Conservation (phyloP, 1,140 invertebrate genomes). For the Pogonomyrmex californicus region DNA sequence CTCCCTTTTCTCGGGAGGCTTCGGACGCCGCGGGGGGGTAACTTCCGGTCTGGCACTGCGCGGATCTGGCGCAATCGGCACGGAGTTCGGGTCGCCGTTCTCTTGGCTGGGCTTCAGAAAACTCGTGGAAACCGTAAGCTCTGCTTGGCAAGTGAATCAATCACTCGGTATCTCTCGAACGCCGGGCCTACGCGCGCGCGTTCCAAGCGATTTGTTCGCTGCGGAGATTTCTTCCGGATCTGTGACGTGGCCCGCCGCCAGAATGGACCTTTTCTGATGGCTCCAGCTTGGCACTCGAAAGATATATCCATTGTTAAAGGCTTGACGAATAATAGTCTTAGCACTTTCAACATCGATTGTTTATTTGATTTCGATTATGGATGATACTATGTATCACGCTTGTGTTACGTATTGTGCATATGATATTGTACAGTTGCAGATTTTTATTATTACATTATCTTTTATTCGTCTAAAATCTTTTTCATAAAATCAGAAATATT, state of each 20-base stretch:
- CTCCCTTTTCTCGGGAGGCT: neutral
- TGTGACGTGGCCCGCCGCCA: constrained; percentile 81
- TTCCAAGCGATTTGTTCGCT: constrained; percentile 77
- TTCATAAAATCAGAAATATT: neutral
- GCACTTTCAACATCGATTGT: constrained; percentile 16
- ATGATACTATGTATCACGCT: neutral
- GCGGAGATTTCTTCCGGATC: constrained; percentile 75
- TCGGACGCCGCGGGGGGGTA: constrained; percentile 66
- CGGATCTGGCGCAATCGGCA: constrained; percentile 74
- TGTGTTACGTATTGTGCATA: neutral
- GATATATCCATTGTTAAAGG: constrained; percentile 43
- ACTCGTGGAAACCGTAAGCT: constrained; percentile 80
- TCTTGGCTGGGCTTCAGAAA: constrained; percentile 83
- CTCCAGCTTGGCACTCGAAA: constrained; percentile 26
- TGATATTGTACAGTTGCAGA: neutral
- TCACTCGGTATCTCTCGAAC: constrained; percentile 80
- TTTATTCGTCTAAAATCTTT: neutral
- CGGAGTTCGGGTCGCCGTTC: constrained; percentile 68
- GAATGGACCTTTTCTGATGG: constrained; percentile 58
- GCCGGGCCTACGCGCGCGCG: constrained; percentile 68
- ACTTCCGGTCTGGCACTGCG: constrained; percentile 82
- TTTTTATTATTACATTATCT: neutral
- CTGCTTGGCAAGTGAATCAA: constrained; percentile 83
- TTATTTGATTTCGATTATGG: neutral
- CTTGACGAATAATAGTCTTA: constrained; percentile 41